Conservation (phyloP, 2,797 vertebrate genomes). For the Fistularia tabacaria region DNA sequence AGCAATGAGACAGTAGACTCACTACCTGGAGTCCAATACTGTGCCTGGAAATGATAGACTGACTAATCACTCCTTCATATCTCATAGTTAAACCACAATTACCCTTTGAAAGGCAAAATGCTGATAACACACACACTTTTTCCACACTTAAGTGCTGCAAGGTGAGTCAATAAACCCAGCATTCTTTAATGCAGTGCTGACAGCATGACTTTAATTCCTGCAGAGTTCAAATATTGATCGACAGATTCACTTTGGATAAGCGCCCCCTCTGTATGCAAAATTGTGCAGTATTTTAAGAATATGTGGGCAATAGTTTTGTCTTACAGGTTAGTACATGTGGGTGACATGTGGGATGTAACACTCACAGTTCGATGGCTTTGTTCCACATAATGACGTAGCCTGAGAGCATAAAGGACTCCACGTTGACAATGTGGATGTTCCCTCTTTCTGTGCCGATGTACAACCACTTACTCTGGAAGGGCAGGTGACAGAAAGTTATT, state of each 20-base stretch:
- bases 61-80: slow-evolving; percentile 47
- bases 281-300: neutral
- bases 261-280: neutral
- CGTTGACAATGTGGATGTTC: slow-evolving; percentile 97
- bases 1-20: slow-evolving; percentile 49
- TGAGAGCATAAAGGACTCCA: slow-evolving; percentile 99
- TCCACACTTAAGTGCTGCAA: slow-evolving; percentile 19
- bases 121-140: slow-evolving; percentile 22
- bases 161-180: slow-evolving; percentile 23
- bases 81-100: slow-evolving; percentile 34
- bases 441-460: slow-evolving; percentile 97
- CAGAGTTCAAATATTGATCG: slow-evolving; percentile 34
- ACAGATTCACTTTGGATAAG: slow-evolving; percentile 13
- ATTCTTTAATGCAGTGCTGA: slow-evolving; percentile 10
- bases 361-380: slow-evolving; percentile 99
- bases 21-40: slow-evolving; percentile 46
- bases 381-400: slow-evolving; percentile 99
- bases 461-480: slow-evolving; percentile 99
- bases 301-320: neutral
- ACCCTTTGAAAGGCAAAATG: slow-evolving; percentile 28
- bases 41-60: slow-evolving; percentile 34
- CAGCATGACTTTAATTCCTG: slow-evolving; percentile 22
- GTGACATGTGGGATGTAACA: slow-evolving; percentile 72
- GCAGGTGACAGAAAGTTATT: slow-evolving; percentile 98
- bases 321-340: slow-evolving; percentile 3